phyloP scores from a whole-genome alignment of 2,797 vertebrate genomes.

The Sebastiscus albofasciatus region DNA sequence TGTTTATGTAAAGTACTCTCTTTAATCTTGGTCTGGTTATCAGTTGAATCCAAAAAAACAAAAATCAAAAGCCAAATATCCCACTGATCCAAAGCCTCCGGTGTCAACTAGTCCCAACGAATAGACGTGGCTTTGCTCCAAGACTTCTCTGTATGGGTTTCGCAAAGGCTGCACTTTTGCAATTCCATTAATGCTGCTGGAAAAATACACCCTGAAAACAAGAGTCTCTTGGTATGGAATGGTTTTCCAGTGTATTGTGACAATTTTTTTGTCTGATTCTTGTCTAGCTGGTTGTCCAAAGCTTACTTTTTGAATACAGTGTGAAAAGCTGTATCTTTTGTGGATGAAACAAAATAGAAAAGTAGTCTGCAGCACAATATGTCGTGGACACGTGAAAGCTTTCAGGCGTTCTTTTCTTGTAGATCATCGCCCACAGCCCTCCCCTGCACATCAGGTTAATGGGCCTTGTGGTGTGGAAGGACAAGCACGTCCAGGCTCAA shows the following conservation, averaged over 20 bases:
- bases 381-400: conserved; percentile 83
- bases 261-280: conserved; percentile 83
- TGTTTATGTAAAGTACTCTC: conserved; percentile 71
- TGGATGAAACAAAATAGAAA: conserved; percentile 84
- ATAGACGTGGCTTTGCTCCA: conserved; percentile 80
- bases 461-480: conserved; percentile 81
- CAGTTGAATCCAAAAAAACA: conserved; percentile 72
- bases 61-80: conserved; percentile 82
- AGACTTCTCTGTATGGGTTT: conserved; percentile 83
- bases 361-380: conserved; percentile 84
- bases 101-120: conserved; percentile 68
- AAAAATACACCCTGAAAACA: conserved; percentile 84
- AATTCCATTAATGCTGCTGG: conserved; percentile 88
- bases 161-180: conserved; percentile 85
- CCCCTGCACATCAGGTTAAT: conserved; percentile 82
- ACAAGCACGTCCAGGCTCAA: conserved; percentile 80
- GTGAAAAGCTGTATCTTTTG: conserved; percentile 82
- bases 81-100: conserved; percentile 79
- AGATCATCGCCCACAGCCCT: conserved; percentile 76
- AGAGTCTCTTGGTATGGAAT: conserved; percentile 83
- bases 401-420: conserved; percentile 81
- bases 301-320: conserved; percentile 84
- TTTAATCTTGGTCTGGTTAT: conserved; percentile 74
- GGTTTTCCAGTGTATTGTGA: conserved; percentile 86
- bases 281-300: conserved; percentile 88